Conservation (phyloP, 2,113 vertebrate species). For the Mobula hypostoma region DNA sequence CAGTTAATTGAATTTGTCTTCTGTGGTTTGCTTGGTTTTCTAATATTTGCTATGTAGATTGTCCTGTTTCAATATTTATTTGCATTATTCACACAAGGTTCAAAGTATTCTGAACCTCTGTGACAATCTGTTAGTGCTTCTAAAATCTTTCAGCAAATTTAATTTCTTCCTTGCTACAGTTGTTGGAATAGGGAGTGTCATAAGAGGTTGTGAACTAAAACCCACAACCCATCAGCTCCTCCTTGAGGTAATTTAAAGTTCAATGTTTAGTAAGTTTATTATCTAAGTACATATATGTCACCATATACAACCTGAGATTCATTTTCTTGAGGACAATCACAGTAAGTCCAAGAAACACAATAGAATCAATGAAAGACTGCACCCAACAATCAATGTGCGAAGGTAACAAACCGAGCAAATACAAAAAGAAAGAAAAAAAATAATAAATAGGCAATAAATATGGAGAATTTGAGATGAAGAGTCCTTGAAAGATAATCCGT, state of each 20-base stretch:
- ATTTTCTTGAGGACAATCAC: too few species aligned
- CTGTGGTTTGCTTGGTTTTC: not conserved
- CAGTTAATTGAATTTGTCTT: slow-evolving; percentile 12
- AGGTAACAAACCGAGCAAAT: too few species aligned
- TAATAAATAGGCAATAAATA: too few species aligned
- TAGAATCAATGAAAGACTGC: too few species aligned
- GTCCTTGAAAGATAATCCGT: too few species aligned
- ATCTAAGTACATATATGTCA: too few species aligned
- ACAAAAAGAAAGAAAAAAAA: too few species aligned
- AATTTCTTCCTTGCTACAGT: not conserved
- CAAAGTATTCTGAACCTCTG: slow-evolving; percentile 19
- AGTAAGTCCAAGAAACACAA: too few species aligned
- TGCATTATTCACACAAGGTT: not conserved
- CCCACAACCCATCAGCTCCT: not conserved
- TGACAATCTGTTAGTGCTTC: slow-evolving; percentile 17
- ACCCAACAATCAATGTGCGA: too few species aligned
- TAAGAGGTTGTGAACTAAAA: not conserved
- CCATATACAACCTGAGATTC: too few species aligned
- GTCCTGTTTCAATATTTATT: slow-evolving; percentile 31
- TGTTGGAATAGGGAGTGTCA: not conserved
- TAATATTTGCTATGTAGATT: slow-evolving; percentile 20
- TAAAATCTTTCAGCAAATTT: not conserved
- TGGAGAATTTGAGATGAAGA: too few species aligned
- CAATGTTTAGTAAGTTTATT: too few species aligned
- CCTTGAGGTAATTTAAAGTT: not conserved